phyloP scores from a whole-genome alignment of 2,888 invertebrate genomes.

The Lottia scabra region DNA sequence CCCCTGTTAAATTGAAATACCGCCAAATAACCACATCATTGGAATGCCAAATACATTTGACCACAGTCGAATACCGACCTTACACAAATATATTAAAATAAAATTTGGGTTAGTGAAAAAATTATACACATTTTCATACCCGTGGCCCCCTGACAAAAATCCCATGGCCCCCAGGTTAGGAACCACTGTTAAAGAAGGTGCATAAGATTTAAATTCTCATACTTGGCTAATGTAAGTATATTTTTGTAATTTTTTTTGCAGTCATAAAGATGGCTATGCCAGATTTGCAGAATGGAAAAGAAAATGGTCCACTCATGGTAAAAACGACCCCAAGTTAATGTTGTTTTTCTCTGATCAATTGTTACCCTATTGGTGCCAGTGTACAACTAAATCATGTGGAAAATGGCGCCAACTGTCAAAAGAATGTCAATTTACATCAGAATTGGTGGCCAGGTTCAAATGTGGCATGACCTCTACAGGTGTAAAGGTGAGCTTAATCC shows the following conservation, averaged over 20 bases:
- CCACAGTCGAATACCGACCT: too few relatives aligned
- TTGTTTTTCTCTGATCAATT: conserved; percentile 64
- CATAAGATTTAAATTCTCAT: too few relatives aligned
- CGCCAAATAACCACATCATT: too few relatives aligned
- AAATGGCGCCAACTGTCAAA: conserved; percentile 68
- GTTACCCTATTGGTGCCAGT: conserved; percentile 69
- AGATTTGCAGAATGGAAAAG: conserved; percentile 60
- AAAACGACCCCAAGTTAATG: conserved; percentile 59
- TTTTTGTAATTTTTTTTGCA: conserved; percentile 24
- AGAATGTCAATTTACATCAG: conserved; percentile 46
- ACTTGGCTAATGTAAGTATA: too few relatives aligned
- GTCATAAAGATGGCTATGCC: conserved; percentile 55
- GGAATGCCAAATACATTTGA: too few relatives aligned
- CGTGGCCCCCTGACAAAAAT: too few relatives aligned
- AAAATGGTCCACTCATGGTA: conserved; percentile 61
- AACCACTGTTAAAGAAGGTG: too few relatives aligned
- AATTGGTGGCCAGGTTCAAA: conserved; percentile 50
- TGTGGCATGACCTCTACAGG: conserved; percentile 47
- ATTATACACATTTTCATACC: too few relatives aligned
- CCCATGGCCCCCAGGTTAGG: too few relatives aligned
- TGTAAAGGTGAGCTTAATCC: conserved; percentile 35
- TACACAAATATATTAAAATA: too few relatives aligned
- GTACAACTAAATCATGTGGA: conserved; percentile 56
- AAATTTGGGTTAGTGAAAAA: too few relatives aligned
- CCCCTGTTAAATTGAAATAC: too few relatives aligned